A percentile compares a stretch with the other conserved stretches of the same genome.
phyloP scores from a whole-genome alignment of 2,113 vertebrate genomes.

The Tachuris rubrigastra region DNA sequence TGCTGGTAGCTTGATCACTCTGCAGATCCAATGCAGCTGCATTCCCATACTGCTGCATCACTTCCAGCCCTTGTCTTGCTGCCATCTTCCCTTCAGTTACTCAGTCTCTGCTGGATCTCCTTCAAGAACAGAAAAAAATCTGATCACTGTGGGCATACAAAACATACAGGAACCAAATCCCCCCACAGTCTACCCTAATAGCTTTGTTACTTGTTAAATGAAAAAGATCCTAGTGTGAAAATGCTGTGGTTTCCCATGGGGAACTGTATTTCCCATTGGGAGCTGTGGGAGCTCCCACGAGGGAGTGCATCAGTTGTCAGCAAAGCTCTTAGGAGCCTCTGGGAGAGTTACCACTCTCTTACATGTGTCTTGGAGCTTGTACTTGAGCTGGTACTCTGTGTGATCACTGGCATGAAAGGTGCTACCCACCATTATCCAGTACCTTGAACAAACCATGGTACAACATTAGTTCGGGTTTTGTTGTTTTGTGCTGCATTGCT shows the following conservation, averaged over 20 bases:
- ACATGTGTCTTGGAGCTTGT: background rate
- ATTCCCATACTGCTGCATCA: background rate
- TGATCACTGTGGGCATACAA: background rate
- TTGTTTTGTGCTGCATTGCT: background rate
- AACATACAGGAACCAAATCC: background rate
- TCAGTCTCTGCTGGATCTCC: background rate
- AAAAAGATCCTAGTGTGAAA: background rate
- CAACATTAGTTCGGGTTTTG: background rate
- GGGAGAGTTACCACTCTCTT: background rate
- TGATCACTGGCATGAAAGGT: background rate
- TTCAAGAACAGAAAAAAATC: background rate
- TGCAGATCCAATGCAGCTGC: background rate
- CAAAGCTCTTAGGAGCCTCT: background rate
- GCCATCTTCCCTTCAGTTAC: background rate
- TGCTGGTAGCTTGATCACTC: background rate
- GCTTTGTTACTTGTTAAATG: background rate
- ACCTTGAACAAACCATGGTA: background rate
- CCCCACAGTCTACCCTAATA: background rate
- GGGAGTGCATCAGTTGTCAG: background rate
- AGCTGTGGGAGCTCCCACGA: background rate
- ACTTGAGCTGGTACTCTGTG: background rate
- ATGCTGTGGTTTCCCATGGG: background rate
- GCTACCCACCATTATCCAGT: background rate
- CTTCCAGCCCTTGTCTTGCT: background rate
- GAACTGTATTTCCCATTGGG: background rate